phyloP scores from a whole-genome alignment of 2,888 invertebrate genomes.

The Frankliniella fusca region DNA sequence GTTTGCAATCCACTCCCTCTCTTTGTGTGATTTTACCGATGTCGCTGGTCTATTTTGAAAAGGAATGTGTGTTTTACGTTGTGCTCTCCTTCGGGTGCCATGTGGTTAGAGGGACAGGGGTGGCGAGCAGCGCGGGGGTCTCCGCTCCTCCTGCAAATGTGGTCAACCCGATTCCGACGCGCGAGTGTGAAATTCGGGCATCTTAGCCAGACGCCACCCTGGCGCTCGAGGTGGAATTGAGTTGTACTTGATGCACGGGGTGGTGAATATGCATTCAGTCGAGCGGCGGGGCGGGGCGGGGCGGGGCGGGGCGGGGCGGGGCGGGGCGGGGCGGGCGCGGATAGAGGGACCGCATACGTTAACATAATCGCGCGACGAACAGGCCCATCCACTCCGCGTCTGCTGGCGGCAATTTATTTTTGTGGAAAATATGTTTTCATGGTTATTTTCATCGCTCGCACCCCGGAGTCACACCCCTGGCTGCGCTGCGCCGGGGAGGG shows the following conservation, averaged over 20 bases:
- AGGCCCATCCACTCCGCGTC: not conserved
- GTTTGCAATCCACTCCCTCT: no score
- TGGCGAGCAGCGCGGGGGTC: not conserved
- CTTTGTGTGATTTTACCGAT: no score
- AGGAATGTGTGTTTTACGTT: no score
- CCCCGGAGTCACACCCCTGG: not conserved
- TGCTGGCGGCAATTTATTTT: not conserved
- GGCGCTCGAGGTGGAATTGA: not conserved
- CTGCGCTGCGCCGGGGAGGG: not conserved
- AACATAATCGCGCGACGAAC: conserved; percentile 5
- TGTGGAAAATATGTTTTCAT: not conserved
- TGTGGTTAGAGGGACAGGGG: not conserved
- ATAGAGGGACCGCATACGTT: not conserved
- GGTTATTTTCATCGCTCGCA: not conserved
- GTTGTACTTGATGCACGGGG: not conserved
- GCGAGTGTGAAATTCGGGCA: conserved; percentile 17
- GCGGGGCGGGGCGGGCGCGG: not conserved
- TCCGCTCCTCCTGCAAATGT: not conserved
- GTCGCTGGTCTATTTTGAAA: no score
- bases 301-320: not conserved
- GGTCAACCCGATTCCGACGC: not conserved
- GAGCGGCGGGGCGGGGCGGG: not conserved
- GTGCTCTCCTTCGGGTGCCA: no score
- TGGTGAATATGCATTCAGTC: not conserved
- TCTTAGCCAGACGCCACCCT: conserved; percentile 4